Evolutionary conservation across 1,140 invertebrate species (phyloP).

Genomic region (Chrysomallon squamiferum): DNA sequence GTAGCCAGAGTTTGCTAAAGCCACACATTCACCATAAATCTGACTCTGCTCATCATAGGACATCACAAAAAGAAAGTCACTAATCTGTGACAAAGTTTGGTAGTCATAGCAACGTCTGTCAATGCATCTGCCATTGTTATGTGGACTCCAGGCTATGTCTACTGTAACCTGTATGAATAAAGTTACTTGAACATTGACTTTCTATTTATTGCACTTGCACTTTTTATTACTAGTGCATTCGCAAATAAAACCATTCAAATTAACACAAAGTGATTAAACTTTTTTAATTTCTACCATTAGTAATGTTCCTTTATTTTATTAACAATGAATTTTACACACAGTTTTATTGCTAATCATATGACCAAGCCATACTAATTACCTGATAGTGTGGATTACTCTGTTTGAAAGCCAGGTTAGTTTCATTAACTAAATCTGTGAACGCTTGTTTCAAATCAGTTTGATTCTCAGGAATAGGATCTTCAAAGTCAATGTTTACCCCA

Average conservation of each 20-base stretch:
- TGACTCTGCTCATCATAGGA: constrained; percentile 65
- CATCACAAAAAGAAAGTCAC: constrained; percentile 65
- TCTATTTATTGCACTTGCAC: neutral
- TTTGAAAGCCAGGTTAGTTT: constrained; percentile 50
- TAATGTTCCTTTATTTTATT: no score
- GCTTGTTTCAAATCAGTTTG: constrained; percentile 38
- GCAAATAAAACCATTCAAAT: no score
- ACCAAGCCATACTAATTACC: no score
- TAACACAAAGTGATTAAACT: no score
- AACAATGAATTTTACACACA: no score
- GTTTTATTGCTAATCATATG: no score
- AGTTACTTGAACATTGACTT: constrained; percentile 40
- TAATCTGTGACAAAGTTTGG: constrained; percentile 40
- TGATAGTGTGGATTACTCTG: constrained; percentile 41
- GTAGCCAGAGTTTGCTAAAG: constrained; percentile 58
- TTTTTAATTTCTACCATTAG: no score
- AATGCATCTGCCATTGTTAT: constrained; percentile 36
- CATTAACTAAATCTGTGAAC: constrained; percentile 52
- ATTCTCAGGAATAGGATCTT: constrained; percentile 51
- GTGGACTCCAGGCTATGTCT: constrained; percentile 64
- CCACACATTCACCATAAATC: constrained; percentile 61
- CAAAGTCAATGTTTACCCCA: constrained; percentile 65
- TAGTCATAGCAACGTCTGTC: constrained; percentile 65
- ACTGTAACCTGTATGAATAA: constrained; percentile 56
- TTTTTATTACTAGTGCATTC: neutral